phyloP scores from a whole-genome alignment of 2,113 vertebrate species.

The Boleophthalmus pectinirostris region DNA sequence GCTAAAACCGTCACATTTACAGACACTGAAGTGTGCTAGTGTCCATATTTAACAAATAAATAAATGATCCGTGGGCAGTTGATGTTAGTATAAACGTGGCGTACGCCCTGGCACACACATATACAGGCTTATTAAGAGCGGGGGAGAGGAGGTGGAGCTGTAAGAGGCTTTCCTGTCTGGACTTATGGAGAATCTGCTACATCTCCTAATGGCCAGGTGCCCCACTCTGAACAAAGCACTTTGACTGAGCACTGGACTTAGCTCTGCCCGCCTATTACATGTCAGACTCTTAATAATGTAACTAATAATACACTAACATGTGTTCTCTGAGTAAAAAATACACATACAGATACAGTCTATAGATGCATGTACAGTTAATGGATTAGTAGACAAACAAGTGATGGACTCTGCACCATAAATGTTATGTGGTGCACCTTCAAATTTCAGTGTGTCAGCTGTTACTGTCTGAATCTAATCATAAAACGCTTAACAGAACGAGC shows the following conservation, averaged over 20 bases:
- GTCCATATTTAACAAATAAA: neutral
- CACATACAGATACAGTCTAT: slow-evolving; percentile 11
- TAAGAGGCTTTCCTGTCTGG: slow-evolving; percentile 75
- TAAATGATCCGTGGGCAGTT: neutral
- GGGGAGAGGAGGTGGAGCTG: slow-evolving; percentile 44
- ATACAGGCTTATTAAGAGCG: slow-evolving; percentile 55
- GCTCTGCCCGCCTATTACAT: slow-evolving; percentile 53
- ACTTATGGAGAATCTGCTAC: slow-evolving; percentile 70
- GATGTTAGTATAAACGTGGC: neutral
- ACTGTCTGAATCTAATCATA: no score
- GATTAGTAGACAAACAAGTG: no score
- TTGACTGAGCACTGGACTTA: slow-evolving; percentile 70
- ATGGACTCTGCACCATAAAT: no score
- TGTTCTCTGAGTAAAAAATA: slow-evolving; percentile 19
- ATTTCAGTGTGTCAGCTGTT: no score
- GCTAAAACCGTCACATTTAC: no score
- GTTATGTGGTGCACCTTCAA: no score
- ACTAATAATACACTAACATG: slow-evolving; percentile 8
- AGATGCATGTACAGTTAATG: neutral
- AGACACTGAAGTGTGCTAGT: neutral
- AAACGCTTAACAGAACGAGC: no score
- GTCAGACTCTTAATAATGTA: slow-evolving; percentile 49
- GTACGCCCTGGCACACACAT: slow-evolving; percentile 4
- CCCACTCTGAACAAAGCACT: slow-evolving; percentile 59
- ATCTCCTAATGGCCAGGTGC: slow-evolving; percentile 66